Base-by-base conservation (phyloP, 2,797 vertebrate species). In the Siniperca scherzeri region DNA sequence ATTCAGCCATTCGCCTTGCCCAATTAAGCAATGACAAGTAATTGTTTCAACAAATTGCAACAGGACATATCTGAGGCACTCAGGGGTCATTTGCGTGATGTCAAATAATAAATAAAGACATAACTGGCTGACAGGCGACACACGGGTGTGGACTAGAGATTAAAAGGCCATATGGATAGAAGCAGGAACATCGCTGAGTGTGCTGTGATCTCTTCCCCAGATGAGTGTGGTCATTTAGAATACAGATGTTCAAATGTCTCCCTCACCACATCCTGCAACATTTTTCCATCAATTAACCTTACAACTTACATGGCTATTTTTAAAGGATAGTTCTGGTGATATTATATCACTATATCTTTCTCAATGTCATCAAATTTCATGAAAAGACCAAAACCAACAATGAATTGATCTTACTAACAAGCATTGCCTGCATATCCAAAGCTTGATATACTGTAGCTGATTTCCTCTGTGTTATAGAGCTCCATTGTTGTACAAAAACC, bases 1-100 rank as follows among this genome's bases (percentile, higher is more conserved):
- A 87, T 84, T 87, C 84, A 80, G 73, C 83, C 68, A 74, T 84
- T 79, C 33, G 75, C 75, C 72, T 81, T 88, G 87, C 78, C 83
- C 92, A 93, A 94, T 95, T 93, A 94, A 87, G 87, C 89, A 83
- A 79, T 89, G 91, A 89, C 88, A 90, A 87, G 88, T 89, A 89
- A 94, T 88, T 90, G 92, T 92, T 92, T 62, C 85, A 93, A 92
- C 86, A 88, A 91, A 95, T 89, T 93, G 87, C 84, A 87, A 86
- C 75, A 82, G 86, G 81, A 91, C 73, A 77, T 87, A 90, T 91
- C 84, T 80, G 78, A 84, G 77, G 81, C 88, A 88, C 93, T 92
- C 77, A 78, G 89, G 87, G 93, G 85, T 91, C 88, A 91, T 87
- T 92, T 85, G 25, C 3, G 66, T 81, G 78, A 83, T 87, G 89